phyloP scores from a whole-genome alignment of 2,797 vertebrate species.

The Micromesistius poutassou region DNA sequence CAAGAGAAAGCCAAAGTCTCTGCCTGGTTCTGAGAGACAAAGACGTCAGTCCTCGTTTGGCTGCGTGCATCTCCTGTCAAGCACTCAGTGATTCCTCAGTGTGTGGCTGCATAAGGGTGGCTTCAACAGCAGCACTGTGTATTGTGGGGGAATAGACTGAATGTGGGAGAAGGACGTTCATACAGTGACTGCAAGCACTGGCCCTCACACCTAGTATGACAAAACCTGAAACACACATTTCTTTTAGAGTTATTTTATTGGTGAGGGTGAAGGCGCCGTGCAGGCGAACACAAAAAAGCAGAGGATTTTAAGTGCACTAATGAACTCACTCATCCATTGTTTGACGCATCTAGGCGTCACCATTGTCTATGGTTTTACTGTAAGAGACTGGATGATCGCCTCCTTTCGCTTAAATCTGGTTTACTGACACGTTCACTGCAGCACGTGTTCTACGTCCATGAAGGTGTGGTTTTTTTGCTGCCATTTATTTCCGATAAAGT shows the following conservation, averaged over 20 bases:
- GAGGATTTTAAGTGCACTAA: neutral
- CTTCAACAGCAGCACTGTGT: slow-evolving; percentile 47
- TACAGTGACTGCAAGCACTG: neutral
- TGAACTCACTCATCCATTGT: neutral
- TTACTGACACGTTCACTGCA: neutral
- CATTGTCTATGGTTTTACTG: too few relatives aligned
- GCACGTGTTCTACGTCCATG: too few relatives aligned
- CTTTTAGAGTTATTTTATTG: neutral
- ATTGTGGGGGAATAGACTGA: neutral
- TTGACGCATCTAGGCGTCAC: neutral
- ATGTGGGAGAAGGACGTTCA: neutral
- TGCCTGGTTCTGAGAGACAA: slow-evolving; percentile 81
- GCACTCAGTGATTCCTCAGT: slow-evolving; percentile 38
- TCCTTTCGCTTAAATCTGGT: neutral
- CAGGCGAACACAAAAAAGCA: neutral
- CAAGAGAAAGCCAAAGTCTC: slow-evolving; percentile 88
- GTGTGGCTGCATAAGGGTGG: slow-evolving; percentile 36
- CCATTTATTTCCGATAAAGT: neutral
- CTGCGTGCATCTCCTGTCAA: neutral
- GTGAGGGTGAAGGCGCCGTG: neutral
- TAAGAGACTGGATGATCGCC: too few relatives aligned
- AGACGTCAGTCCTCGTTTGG: slow-evolving; percentile 34
- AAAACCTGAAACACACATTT: neutral
- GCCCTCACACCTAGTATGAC: too few relatives aligned
- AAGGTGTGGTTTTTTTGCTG: neutral